Evolutionary conservation across 2,797 vertebrate species (phyloP), one percentile per base, ranked within the genome.

Genomic region (Lophotriccus pileatus): DNA sequence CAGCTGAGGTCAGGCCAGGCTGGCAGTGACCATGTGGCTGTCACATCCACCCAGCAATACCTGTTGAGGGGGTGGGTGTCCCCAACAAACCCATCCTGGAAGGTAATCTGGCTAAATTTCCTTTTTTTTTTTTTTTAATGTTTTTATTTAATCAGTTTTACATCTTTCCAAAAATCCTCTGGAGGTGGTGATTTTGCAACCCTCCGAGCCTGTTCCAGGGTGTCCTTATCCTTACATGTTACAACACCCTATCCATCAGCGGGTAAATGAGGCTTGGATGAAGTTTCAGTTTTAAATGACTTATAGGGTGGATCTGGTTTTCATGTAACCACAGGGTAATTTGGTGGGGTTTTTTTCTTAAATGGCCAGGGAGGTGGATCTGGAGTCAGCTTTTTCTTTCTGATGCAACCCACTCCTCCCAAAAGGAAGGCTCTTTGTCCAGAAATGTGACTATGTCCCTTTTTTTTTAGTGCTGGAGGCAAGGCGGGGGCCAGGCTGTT

Each of bases 141-240:
- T 19, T 52, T 34, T 66, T 8, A 5, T 64, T 49, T 30, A 73
- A 73, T 79, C 59, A 27, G 44, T 89, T 78, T 77, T 87, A 47
- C 52, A 37, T 43, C 66, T 90, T 91, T 56, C 34, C 58, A 32
- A 15, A 91, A 90, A 46, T 67, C 66, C 37, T 74, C 58, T 64
- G 34, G 88, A 90, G 72, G 58, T 88, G 83, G 86, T 3, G 59
- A 50, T 96, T 94, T 95, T 91, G 93, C 86, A 96, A 49, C 74
- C 46, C 82, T 70, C 3, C 1, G 63, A 87, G 87, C 52, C 30
- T 1, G 4, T 94, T 93, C 58, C 74, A 81, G 73, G 34, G 62
- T 78, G 85, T 90, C 78, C 49, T 91, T 88, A 66, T 37, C 86
- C 81, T 63, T 50, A 36, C 39, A 10, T 7, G 1, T 95, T 87